Percentiles rank a stretch among this genome's conserved stretches.
These are phyloP conservation scores for Chrysomela aeneicollis DNA, from an alignment of 2,888 invertebrate genomes.

Conservation along the genomic window DNA sequence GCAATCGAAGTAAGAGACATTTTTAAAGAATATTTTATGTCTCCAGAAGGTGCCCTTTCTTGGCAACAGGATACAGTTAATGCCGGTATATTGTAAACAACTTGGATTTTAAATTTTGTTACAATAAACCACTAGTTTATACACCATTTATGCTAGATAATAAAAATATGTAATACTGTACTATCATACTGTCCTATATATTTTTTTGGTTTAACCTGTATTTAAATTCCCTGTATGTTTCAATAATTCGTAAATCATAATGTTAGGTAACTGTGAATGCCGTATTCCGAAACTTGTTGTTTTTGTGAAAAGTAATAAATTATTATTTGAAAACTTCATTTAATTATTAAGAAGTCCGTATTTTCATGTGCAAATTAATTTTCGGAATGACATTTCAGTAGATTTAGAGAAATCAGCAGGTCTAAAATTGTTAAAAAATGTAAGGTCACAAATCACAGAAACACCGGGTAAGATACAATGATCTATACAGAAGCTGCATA, in stretches of 20 bases:
- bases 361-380: no score
- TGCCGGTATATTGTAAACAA: slow-evolving; percentile 19
- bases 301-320: no score
- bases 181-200: background rate
- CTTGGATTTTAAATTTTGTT: slow-evolving; percentile 1
- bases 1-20: slow-evolving; percentile 23
- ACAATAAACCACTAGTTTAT: slow-evolving; percentile 5
- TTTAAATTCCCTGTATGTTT: no score
- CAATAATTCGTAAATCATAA: no score
- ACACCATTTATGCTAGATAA: background rate
- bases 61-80: slow-evolving; percentile 30
- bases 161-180: slow-evolving; percentile 6
- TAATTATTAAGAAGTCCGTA: no score
- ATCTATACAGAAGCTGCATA: slow-evolving; percentile 13
- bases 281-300: no score
- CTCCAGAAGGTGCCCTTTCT: slow-evolving; percentile 26
- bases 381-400: no score
- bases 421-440: background rate
- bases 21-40: slow-evolving; percentile 32
- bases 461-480: slow-evolving; percentile 6
- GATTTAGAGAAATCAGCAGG: background rate
- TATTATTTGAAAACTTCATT: no score
- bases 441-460: slow-evolving; percentile 12
- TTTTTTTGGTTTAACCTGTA: no score
- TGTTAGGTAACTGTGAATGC: no score